Conservation (phyloP, 1,140 invertebrate genomes). For the Bombus polaris region DNA sequence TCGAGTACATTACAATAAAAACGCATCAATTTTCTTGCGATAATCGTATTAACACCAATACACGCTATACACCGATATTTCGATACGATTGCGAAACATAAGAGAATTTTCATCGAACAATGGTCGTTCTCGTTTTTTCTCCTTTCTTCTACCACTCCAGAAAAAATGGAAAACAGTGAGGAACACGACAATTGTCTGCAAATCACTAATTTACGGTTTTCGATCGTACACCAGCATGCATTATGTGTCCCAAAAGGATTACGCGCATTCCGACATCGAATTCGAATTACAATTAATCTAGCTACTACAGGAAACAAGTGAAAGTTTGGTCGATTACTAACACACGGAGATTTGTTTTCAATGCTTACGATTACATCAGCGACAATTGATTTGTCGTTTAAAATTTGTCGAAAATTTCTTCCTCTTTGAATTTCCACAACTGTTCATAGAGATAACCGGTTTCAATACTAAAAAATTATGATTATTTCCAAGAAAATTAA, state of each 20-base stretch:
- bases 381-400: slow-evolving; percentile 47
- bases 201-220: slow-evolving; percentile 65
- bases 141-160: background rate
- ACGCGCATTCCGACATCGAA: slow-evolving; percentile 61
- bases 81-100: slow-evolving; percentile 24
- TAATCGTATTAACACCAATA: slow-evolving; percentile 28
- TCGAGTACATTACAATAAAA: slow-evolving; percentile 26
- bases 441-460: background rate
- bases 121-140: background rate
- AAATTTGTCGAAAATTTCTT: background rate
- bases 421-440: background rate
- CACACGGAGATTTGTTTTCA: slow-evolving; percentile 48
- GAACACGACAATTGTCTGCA: slow-evolving; percentile 51
- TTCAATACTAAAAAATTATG: background rate
- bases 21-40: slow-evolving; percentile 6
- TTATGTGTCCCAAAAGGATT: slow-evolving; percentile 66
- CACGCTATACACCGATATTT: slow-evolving; percentile 9
- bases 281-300: slow-evolving; percentile 69
- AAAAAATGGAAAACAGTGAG: background rate
- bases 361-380: background rate
- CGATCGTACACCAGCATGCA: slow-evolving; percentile 42
- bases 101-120: background rate
- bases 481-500: background rate
- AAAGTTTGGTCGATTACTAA: slow-evolving; percentile 34
- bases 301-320: slow-evolving; percentile 57